phyloP scores from a whole-genome alignment of 2,888 invertebrate genomes.

The Drosophila anceps region DNA sequence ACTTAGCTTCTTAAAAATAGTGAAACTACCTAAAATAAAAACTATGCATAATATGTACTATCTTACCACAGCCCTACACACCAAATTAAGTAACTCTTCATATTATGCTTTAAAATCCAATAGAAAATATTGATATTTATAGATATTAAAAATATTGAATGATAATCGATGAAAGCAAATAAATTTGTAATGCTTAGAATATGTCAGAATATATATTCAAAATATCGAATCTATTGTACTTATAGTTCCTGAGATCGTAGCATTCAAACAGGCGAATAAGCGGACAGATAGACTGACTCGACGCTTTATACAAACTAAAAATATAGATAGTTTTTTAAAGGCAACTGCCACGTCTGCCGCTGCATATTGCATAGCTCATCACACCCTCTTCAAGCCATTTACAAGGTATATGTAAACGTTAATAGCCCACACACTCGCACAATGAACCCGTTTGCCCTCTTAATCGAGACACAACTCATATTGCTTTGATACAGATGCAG shows the following conservation, averaged over 20 bases:
- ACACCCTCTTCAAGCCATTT: not conserved
- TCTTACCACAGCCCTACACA: too few relatives aligned
- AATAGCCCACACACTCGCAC: not conserved
- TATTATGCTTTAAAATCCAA: too few relatives aligned
- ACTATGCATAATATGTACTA: too few relatives aligned
- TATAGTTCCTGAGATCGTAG: not conserved
- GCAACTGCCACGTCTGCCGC: not conserved
- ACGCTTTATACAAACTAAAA: too few relatives aligned
- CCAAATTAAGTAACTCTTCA: too few relatives aligned
- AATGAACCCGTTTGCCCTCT: slow-evolving; percentile 8
- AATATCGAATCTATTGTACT: not conserved
- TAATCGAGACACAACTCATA: slow-evolving; percentile 12
- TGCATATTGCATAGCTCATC: not conserved
- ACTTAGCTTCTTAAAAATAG: too few relatives aligned
- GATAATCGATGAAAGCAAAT: too few relatives aligned
- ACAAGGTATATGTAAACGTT: not conserved
- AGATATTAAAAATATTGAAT: too few relatives aligned
- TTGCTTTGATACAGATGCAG: slow-evolving; percentile 31
- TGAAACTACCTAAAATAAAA: too few relatives aligned
- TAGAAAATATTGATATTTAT: not conserved
- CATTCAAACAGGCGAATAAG: not conserved
- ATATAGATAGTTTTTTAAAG: too few relatives aligned
- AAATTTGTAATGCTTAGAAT: too few relatives aligned
- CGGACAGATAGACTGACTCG: not conserved
- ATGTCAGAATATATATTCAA: not conserved